Base-by-base conservation (phyloP, 2,888 invertebrate species). In the Ferrisia virgata region DNA sequence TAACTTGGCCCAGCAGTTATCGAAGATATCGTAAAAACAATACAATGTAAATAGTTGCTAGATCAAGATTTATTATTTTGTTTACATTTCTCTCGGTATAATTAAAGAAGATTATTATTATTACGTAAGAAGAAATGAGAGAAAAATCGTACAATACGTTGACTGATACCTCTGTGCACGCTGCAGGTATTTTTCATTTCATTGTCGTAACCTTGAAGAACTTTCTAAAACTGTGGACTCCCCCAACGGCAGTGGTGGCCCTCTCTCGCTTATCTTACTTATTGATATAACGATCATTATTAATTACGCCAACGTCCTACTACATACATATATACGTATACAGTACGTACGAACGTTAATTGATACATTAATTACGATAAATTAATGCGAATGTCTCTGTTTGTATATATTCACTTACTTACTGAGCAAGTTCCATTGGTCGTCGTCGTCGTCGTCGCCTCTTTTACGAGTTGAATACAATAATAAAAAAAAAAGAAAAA, bases 221-320 rank as follows among this genome's bases (percentile, higher is more conserved):
- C 83, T 83, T 83, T 83, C 83, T 83, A 76, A 76, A 82, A 43
- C 83, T 76, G 40, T 25, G n/a, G 82, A 13, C 11, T 22, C 11
- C 2, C 53, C 9, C 53, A 22, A 9, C n/a, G 0, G 0, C 4
- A 3, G 13, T 39, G 18, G 76, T 11, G 47, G n/a, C n/a, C 47
- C 39, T 11, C 39, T 25, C 78, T 13, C 13, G 78, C 78, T 76
- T 36, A 36, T 76, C 72, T 11, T 36, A 9, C 36, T 18, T 64
- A 64, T 47, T 58, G 53, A 81, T 53, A 81, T 69, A 76, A 83
- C 72, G 83, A 83, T 83, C 33, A 47, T 83, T 83, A 83, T 83
- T 76, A 72, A 83, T 69, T 83, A 58, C 81, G 47, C 13, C 15
- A 47, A 47, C 36, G 80, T 43, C 80, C n/a, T 80, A 15, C 80